Conservation (phyloP, 2,888 invertebrate species). For the Pammene aurita region DNA sequence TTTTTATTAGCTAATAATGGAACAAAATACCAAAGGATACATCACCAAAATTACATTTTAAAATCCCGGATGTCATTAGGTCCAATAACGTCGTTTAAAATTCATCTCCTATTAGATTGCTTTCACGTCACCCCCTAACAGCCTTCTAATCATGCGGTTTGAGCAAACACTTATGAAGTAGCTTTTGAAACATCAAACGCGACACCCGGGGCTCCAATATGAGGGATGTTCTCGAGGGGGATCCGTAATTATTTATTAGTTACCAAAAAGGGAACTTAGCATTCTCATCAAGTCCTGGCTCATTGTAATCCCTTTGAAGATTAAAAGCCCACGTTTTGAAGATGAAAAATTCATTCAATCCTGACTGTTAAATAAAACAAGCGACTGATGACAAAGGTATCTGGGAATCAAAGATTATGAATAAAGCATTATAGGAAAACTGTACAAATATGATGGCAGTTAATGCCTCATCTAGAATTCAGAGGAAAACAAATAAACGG, state of each 20-base stretch:
- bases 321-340: slow-evolving; percentile 21
- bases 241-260: slow-evolving; percentile 70
- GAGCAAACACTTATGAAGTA: slow-evolving; percentile 69
- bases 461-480: background rate
- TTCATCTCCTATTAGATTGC: slow-evolving; percentile 52
- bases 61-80: slow-evolving; percentile 38
- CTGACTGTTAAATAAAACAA: slow-evolving; percentile 2
- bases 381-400: slow-evolving; percentile 14
- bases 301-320: slow-evolving; percentile 40
- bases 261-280: slow-evolving; percentile 49
- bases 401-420: slow-evolving; percentile 2
- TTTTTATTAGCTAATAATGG: background rate
- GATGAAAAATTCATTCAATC: slow-evolving; percentile 32
- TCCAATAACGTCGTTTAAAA: slow-evolving; percentile 58
- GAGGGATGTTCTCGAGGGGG: slow-evolving; percentile 49
- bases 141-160: slow-evolving; percentile 71
- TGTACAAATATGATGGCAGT: background rate
- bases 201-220: slow-evolving; percentile 51
- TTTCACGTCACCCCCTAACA: slow-evolving; percentile 54
- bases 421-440: slow-evolving; percentile 3
- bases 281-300: slow-evolving; percentile 34
- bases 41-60: slow-evolving; percentile 24
- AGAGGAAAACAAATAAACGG: background rate
- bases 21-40: background rate
- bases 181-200: slow-evolving; percentile 76